These are phyloP conservation scores for Pantelozetes paolii DNA, from an alignment of 2,888 invertebrate genomes.

Conservation along the genomic window DNA sequence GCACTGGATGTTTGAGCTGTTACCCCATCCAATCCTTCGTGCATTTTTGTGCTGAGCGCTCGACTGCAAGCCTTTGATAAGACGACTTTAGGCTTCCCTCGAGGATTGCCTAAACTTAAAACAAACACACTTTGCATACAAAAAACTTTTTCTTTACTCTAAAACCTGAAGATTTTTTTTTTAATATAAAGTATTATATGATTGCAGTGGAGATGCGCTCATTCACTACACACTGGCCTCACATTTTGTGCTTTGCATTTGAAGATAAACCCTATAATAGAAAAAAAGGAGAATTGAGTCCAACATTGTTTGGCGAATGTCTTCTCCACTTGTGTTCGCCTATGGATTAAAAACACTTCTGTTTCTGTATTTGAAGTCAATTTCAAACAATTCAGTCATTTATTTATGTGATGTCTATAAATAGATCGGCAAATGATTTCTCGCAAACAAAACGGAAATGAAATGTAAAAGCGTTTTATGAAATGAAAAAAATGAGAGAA, in stretches of 20 bases:
- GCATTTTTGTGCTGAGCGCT: slow-evolving; percentile 23
- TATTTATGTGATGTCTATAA: slow-evolving; percentile 34
- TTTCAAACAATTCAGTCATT: slow-evolving; percentile 4
- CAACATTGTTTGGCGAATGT: slow-evolving; percentile 3
- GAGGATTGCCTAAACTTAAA: slow-evolving; percentile 36
- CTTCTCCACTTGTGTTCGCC: slow-evolving; percentile 1
- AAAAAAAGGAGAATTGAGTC: slow-evolving; percentile 9
- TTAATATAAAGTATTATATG: slow-evolving; percentile 31
- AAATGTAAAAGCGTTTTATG: slow-evolving; percentile 27
- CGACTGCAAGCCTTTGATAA: slow-evolving; percentile 37
- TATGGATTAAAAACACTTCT: slow-evolving; percentile 32
- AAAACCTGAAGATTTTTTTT: slow-evolving; percentile 36
- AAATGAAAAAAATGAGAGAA: slow-evolving; percentile 12
- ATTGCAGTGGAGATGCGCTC: slow-evolving; percentile 27
- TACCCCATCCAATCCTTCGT: slow-evolving; percentile 19
- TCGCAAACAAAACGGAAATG: slow-evolving; percentile 26
- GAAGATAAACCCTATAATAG: slow-evolving; percentile 31
- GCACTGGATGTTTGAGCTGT: not conserved
- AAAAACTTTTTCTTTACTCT: slow-evolving; percentile 37
- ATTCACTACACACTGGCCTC: slow-evolving; percentile 1
- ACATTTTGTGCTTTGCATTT: not conserved
- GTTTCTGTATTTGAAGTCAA: not conserved
- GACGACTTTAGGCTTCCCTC: slow-evolving; percentile 39
- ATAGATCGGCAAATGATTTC: slow-evolving; percentile 27
- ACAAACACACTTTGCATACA: slow-evolving; percentile 38